A percentile compares a stretch with the other conserved stretches of the same genome.
Evolutionary conservation across 2,113 vertebrate species (phyloP).

Genomic region (Marmota flaviventris): DNA sequence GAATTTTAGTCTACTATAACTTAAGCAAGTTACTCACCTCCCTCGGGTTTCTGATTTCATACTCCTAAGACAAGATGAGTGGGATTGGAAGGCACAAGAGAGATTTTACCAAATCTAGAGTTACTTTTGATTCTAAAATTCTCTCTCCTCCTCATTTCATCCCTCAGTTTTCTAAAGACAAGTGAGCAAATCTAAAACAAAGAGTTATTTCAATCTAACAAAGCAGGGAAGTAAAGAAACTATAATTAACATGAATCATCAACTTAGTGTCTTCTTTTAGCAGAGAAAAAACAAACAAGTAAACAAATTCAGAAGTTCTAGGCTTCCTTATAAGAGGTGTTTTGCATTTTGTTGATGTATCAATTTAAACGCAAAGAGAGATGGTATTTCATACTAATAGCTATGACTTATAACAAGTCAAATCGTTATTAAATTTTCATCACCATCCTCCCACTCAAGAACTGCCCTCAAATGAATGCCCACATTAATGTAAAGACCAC

Average conservation of each 20-base stretch:
- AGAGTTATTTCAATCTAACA: constrained; percentile 7
- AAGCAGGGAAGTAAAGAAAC: not conserved
- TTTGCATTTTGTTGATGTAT: not conserved
- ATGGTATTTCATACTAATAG: not conserved
- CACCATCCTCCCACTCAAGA: not conserved
- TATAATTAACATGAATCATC: constrained; percentile 35
- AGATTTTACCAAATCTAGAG: not conserved
- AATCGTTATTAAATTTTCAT: constrained; percentile 36
- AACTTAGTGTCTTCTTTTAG: constrained; percentile 36
- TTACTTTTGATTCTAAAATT: constrained; percentile 28
- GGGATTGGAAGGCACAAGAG: not conserved
- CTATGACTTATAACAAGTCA: constrained; percentile 22
- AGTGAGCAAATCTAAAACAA: constrained; percentile 47
- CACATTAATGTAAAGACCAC: constrained; percentile 18
- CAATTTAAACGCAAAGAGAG: not conserved
- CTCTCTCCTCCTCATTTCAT: not conserved
- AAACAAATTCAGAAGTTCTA: constrained; percentile 28
- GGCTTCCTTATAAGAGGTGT: not conserved
- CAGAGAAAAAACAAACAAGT: constrained; percentile 13
- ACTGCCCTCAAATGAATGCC: not conserved
- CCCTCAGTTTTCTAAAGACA: constrained; percentile 6
- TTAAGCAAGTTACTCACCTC: not conserved
- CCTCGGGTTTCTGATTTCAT: not conserved
- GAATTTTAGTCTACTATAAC: not conserved
- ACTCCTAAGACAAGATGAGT: not conserved